Percentiles rank a stretch among this genome's conserved stretches.
phyloP scores from a whole-genome alignment of 2,797 vertebrate species.

The Melanotaenia maccullochi region DNA sequence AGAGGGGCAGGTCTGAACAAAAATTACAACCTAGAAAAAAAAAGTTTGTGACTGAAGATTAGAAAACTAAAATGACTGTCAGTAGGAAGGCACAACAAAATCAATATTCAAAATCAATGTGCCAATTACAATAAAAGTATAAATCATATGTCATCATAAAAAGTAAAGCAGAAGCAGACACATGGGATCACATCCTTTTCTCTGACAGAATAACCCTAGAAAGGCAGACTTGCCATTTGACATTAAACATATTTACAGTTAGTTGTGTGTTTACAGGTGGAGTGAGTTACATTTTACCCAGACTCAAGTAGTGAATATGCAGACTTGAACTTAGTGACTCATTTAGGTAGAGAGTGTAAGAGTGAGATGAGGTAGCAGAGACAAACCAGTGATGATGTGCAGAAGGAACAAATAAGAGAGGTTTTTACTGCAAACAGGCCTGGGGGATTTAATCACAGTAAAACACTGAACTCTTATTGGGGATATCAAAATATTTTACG shows the following conservation, averaged over 20 bases:
- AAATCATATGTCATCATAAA: constrained; percentile 15
- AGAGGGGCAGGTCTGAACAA: too few species aligned
- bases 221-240: constrained; percentile 41
- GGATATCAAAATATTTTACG: constrained; percentile 79
- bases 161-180: constrained; percentile 3
- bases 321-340: constrained; percentile 57
- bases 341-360: constrained; percentile 53
- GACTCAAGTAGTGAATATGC: constrained; percentile 34
- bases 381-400: constrained; percentile 42
- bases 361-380: constrained; percentile 51
- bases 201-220: constrained; percentile 42
- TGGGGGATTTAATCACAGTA: constrained; percentile 82
- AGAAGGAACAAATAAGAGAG: constrained; percentile 22
- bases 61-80: not conserved
- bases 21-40: not conserved
- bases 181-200: constrained; percentile 9
- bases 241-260: constrained; percentile 33
- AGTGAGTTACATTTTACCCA: constrained; percentile 33
- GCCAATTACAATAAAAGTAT: not conserved
- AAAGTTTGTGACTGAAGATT: not conserved
- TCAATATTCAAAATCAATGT: not conserved
- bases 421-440: constrained; percentile 76
- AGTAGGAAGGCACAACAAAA: not conserved
- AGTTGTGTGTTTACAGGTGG: constrained; percentile 43
- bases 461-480: constrained; percentile 80